These are phyloP conservation scores for Xiphophorus couchianus DNA, from an alignment of 2,113 vertebrate species.

Conservation along the genomic window DNA sequence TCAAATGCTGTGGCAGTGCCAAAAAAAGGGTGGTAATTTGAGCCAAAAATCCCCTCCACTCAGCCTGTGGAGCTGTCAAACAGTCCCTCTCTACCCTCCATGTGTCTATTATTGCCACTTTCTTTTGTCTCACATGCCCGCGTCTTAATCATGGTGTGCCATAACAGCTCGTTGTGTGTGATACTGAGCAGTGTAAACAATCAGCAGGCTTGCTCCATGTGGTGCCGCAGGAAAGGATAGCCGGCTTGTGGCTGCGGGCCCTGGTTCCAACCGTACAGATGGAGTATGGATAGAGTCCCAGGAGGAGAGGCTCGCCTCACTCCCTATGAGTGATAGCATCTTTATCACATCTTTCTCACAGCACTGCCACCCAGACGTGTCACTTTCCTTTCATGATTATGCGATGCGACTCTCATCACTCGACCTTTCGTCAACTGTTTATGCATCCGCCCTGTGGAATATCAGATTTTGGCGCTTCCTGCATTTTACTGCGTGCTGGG, in stretches of 20 bases:
- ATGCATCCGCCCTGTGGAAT: constrained; percentile 26
- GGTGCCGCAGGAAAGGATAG: constrained; percentile 63
- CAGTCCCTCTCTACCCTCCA: constrained; percentile 21
- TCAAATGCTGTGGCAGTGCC: constrained; percentile 51
- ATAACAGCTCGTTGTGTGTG: constrained; percentile 72
- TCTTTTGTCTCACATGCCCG: constrained; percentile 60
- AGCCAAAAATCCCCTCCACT: constrained; percentile 62
- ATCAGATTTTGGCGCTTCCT: constrained; percentile 54
- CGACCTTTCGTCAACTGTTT: constrained; percentile 41
- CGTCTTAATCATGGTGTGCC: constrained; percentile 49
- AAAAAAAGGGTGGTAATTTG: constrained; percentile 32
- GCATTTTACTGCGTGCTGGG: constrained; percentile 46
- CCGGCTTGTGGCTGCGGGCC: constrained; percentile 45
- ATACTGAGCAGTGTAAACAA: constrained; percentile 72
- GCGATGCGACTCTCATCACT: constrained; percentile 3
- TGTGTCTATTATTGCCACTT: constrained; percentile 37
- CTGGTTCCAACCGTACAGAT: constrained; percentile 72
- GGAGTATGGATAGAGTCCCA: constrained; percentile 69
- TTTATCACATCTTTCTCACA: constrained; percentile 65
- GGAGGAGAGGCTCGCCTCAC: constrained; percentile 58
- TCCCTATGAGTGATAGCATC: constrained; percentile 68
- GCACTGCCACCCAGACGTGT: constrained; percentile 10
- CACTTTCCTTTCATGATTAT: background rate
- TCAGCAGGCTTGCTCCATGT: constrained; percentile 61
- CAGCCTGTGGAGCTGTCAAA: constrained; percentile 53